These are phyloP conservation scores for Heliopora coerulea DNA, from an alignment of 92 coral and sea anemone genomes.

Conservation along the genomic window DNA sequence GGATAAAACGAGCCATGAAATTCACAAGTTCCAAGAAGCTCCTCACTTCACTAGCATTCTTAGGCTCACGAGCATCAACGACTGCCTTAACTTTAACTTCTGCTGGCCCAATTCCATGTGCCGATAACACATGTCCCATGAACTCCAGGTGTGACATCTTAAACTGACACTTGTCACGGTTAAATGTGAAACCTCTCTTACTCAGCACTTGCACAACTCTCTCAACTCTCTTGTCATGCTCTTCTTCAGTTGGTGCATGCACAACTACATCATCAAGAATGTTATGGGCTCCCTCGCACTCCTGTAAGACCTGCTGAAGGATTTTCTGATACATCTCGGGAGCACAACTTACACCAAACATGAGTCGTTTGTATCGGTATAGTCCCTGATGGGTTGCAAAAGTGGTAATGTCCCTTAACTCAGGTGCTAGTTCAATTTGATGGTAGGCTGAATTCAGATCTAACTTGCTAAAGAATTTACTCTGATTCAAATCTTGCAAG, in stretches of 20 bases:
- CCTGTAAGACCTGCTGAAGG: conserved; percentile 49
- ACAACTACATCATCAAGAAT: conserved; percentile 43
- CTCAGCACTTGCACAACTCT: conserved; percentile 41
- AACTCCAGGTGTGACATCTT: conserved; percentile 44
- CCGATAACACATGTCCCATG: conserved; percentile 15
- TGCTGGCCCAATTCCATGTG: conserved; percentile 34
- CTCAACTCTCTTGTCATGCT: conserved; percentile 50
- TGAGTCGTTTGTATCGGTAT: conserved; percentile 49
- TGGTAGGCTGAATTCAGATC: conserved; percentile 52
- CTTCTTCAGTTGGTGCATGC: conserved; percentile 48
- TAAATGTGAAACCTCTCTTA: conserved; percentile 46
- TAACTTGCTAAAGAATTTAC: no score
- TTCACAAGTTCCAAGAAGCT: conserved; percentile 11
- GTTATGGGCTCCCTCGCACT: conserved; percentile 52
- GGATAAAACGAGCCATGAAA: conserved; percentile 13
- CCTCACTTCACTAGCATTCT: conserved; percentile 16
- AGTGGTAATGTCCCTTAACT: conserved; percentile 57
- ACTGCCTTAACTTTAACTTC: conserved; percentile 28
- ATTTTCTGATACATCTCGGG: conserved; percentile 44
- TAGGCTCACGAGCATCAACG: conserved; percentile 33
- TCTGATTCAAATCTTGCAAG: no score
- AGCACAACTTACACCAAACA: conserved; percentile 49
- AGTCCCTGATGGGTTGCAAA: conserved; percentile 48
- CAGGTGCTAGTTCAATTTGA: conserved; percentile 46
- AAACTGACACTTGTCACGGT: conserved; percentile 48